Evolutionary conservation across 2,888 invertebrate genomes (phyloP).

Genomic region (Aspidiotus destructor): DNA sequence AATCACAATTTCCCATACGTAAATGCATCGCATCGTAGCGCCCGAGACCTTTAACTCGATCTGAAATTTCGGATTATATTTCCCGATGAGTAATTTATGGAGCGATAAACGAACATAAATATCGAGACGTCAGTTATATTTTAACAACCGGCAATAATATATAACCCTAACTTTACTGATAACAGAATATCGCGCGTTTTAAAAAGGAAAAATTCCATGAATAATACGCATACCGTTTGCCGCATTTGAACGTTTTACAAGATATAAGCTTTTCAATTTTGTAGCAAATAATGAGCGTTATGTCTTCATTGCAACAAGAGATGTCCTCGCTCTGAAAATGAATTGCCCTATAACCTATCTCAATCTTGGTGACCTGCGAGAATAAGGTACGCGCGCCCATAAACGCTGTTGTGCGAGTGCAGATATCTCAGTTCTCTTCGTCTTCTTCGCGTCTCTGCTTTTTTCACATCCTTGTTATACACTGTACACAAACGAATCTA

Average conservation of each 20-base stretch:
- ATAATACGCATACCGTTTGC: slow-evolving; percentile 31
- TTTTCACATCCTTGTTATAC: slow-evolving; percentile 6
- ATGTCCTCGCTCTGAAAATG: slow-evolving; percentile 31
- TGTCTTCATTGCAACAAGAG: slow-evolving; percentile 29
- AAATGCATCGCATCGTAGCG: too few species aligned
- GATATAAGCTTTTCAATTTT: slow-evolving; percentile 25
- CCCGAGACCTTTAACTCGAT: slow-evolving; percentile 14
- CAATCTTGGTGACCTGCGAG: slow-evolving; percentile 28
- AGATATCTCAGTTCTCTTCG: slow-evolving; percentile 16
- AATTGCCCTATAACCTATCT: slow-evolving; percentile 32
- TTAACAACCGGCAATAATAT: slow-evolving; percentile 25
- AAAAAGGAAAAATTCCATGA: slow-evolving; percentile 28
- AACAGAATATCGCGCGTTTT: slow-evolving; percentile 20
- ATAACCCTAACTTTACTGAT: slow-evolving; percentile 26
- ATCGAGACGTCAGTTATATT: slow-evolving; percentile 24
- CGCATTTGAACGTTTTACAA: slow-evolving; percentile 28
- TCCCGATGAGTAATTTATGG: slow-evolving; percentile 30
- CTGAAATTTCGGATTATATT: slow-evolving; percentile 30
- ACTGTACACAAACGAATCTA: slow-evolving; percentile 7
- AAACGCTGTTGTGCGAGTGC: too few species aligned
- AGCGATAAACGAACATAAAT: slow-evolving; percentile 16
- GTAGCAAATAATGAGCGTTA: slow-evolving; percentile 30
- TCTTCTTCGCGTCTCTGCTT: slow-evolving; percentile 8
- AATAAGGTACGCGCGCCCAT: slow-evolving; percentile 13
- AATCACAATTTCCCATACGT: slow-evolving; percentile 18